Evolutionary conservation across 2,888 invertebrate species (phyloP).

Genomic region (Trichogramma dendrolimi): DNA sequence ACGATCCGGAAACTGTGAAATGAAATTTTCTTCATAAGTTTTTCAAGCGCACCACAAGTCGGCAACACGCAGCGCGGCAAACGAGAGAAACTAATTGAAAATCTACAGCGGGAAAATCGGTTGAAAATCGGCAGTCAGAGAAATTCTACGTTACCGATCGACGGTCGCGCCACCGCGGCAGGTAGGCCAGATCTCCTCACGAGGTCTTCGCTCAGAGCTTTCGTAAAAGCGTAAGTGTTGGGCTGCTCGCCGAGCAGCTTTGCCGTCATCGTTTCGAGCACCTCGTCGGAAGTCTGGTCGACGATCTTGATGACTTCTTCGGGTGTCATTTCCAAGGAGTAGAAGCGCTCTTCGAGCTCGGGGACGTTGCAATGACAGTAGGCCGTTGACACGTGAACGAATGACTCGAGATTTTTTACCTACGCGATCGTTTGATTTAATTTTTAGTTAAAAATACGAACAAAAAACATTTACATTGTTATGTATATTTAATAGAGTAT

Average conservation of each 20-base stretch:
- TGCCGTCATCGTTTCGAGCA: constrained; percentile 62
- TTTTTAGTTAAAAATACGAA: neutral
- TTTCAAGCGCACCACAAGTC: neutral
- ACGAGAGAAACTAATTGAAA: neutral
- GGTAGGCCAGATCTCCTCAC: constrained; percentile 72
- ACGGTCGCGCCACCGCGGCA: constrained; percentile 81
- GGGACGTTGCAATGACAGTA: constrained; percentile 85
- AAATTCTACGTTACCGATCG: constrained; percentile 67
- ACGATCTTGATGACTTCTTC: constrained; percentile 64
- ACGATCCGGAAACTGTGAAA: constrained; percentile 70
- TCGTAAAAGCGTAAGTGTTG: constrained; percentile 96
- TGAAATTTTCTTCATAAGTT: neutral
- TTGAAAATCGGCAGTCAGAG: neutral
- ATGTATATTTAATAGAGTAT: neutral
- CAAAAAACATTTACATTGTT: neutral
- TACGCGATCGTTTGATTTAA: constrained; percentile 25
- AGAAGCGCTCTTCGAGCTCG: constrained; percentile 74
- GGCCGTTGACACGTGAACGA: constrained; percentile 87
- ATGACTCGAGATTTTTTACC: constrained; percentile 48
- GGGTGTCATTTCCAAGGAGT: constrained; percentile 61
- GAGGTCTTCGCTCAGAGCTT: constrained; percentile 82
- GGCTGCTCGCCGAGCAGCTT: constrained; percentile 75
- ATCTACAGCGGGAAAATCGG: neutral
- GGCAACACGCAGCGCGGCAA: neutral
- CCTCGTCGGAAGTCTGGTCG: constrained; percentile 65